phyloP scores from a whole-genome alignment of 2,888 invertebrate species.

The Poecilobothrus nobilitatus region DNA sequence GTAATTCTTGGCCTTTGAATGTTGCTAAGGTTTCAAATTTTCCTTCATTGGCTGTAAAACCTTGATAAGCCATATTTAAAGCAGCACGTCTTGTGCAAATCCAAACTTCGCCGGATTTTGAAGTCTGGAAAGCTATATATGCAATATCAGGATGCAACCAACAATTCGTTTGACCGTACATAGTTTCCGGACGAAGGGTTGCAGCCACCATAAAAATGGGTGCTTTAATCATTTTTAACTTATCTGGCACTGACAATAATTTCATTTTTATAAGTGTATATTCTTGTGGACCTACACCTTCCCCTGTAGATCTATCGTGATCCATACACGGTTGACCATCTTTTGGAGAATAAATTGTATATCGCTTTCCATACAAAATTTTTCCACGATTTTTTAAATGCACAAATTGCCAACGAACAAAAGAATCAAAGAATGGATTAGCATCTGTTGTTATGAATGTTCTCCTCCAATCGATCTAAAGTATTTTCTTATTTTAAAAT shows the following conservation, averaged over 20 bases:
- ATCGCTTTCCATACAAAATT: constrained; percentile 92
- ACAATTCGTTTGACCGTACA: constrained; percentile 99
- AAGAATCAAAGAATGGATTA: constrained; percentile 96
- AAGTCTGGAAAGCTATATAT: constrained; percentile 77
- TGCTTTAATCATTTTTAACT: constrained; percentile 45
- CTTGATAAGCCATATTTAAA: constrained; percentile 93
- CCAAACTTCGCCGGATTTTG: constrained; percentile 64
- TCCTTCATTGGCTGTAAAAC: constrained; percentile 73
- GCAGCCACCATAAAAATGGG: constrained; percentile 72
- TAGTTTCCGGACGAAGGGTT: constrained; percentile 96
- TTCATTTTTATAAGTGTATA: constrained; percentile 95
- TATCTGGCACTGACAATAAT: constrained; percentile 49
- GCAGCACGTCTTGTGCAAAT: constrained; percentile 84
- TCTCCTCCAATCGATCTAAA: constrained; percentile 91
- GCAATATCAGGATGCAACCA: constrained; percentile 94
- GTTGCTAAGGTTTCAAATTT: constrained; percentile 61
- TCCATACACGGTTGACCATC: constrained; percentile 99
- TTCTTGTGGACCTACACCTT: constrained; percentile 97
- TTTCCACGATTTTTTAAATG: constrained; percentile 78
- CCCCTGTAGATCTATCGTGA: constrained; percentile 91
- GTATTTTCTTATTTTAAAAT: constrained; percentile 15
- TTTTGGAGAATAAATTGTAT: constrained; percentile 91
- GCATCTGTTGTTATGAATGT: constrained; percentile 98
- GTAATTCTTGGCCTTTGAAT: constrained; percentile 62
- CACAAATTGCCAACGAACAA: constrained; percentile 93